These are phyloP conservation scores for Drosophila nikananu DNA, from an alignment of 1,140 invertebrate species.

Conservation along the genomic window DNA sequence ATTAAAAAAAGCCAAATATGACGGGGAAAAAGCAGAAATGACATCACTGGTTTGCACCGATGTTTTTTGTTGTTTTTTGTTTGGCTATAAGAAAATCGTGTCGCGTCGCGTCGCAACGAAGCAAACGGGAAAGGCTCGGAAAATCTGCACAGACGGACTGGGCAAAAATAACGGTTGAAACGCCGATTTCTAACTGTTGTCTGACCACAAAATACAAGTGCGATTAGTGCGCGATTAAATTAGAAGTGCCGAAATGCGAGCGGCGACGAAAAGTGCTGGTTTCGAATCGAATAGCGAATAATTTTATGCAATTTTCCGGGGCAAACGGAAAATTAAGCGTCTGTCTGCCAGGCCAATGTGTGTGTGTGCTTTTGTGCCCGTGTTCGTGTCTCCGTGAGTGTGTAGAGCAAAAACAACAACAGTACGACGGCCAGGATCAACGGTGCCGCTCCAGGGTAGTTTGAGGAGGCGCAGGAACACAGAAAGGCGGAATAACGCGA, in stretches of 20 bases:
- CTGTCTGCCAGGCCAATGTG: conserved; percentile 48
- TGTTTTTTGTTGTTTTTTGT: conserved; percentile 43
- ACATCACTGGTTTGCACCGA: too few species aligned
- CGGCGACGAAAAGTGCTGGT: conserved; percentile 35
- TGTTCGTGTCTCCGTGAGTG: conserved; percentile 50
- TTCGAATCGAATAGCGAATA: conserved; percentile 53
- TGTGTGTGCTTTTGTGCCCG: conserved; percentile 38
- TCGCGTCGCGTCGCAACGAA: conserved; percentile 27
- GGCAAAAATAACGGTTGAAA: conserved; percentile 52
- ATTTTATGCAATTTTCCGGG: conserved; percentile 59
- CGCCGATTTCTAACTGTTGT: conserved; percentile 60
- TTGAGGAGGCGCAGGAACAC: conserved; percentile 54
- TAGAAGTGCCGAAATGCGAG: conserved; percentile 29
- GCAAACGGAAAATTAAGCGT: conserved; percentile 49
- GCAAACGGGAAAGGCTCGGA: conserved; percentile 32
- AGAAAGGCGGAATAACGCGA: not conserved
- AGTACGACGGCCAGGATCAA: conserved; percentile 59
- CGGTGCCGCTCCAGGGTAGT: conserved; percentile 71
- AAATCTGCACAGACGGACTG: conserved; percentile 24
- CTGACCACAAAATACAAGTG: conserved; percentile 40
- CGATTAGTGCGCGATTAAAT: conserved; percentile 29
- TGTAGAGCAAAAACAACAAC: conserved; percentile 69
- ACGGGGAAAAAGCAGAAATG: too few species aligned
- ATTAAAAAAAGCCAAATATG: too few species aligned
- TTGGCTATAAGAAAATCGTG: conserved; percentile 47